These are phyloP conservation scores for Gymnorhina tibicen DNA, from an alignment of 2,113 vertebrate species.

Conservation along the genomic window DNA sequence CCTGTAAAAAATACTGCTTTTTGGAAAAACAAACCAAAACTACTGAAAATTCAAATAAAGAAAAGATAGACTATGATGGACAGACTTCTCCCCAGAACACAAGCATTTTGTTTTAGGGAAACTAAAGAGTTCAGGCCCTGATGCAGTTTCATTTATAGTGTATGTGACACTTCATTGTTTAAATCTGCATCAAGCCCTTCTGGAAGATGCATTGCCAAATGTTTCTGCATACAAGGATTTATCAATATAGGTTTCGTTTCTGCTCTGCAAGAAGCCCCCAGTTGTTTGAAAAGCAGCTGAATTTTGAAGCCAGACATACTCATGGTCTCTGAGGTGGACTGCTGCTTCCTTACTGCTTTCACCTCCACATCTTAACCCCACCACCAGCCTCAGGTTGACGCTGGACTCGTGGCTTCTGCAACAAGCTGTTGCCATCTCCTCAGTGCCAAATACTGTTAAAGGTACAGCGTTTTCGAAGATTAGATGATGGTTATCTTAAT, in stretches of 20 bases:
- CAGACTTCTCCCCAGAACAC: neutral
- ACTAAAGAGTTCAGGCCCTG: neutral
- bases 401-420: neutral
- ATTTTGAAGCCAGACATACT: neutral
- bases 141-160: neutral
- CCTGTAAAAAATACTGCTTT: neutral
- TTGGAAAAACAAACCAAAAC: neutral
- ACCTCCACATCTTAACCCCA: neutral
- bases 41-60: neutral
- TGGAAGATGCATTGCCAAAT: neutral
- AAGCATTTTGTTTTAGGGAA: neutral
- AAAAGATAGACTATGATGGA: neutral
- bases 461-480: neutral
- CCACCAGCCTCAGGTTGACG: neutral
- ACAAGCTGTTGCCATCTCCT: neutral
- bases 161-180: neutral
- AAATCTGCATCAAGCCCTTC: neutral
- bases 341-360: neutral
- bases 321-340: neutral
- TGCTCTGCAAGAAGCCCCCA: neutral
- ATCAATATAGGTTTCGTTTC: neutral
- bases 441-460: neutral
- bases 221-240: neutral
- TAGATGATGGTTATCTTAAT: neutral
- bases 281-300: neutral